Evolutionary conservation across 2,888 invertebrate genomes (phyloP).

Genomic region (Volucella zonaria): DNA sequence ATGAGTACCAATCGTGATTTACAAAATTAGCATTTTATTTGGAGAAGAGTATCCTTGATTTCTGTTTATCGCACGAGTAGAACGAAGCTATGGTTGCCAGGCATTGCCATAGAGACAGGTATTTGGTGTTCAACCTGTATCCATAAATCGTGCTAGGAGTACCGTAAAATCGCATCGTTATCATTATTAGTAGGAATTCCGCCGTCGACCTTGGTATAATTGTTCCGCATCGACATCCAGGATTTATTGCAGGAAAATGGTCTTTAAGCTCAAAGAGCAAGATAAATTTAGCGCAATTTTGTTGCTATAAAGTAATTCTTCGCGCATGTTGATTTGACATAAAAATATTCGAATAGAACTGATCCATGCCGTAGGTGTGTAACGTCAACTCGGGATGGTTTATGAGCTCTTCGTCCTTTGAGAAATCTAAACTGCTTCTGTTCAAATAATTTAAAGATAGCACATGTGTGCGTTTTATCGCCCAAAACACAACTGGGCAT

Average conservation of each 20-base stretch:
- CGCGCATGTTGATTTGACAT: constrained; percentile 21
- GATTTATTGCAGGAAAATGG: constrained; percentile 7
- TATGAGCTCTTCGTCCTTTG: constrained; percentile 36
- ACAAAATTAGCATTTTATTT: constrained; percentile 54
- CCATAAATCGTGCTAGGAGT: neutral
- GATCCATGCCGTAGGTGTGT: constrained; percentile 20
- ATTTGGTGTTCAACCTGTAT: neutral
- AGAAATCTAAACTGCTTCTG: constrained; percentile 16
- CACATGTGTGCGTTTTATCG: constrained; percentile 51
- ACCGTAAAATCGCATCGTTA: neutral
- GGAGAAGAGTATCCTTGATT: constrained; percentile 21
- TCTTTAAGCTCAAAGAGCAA: neutral
- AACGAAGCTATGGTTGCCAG: neutral
- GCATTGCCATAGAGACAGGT: neutral
- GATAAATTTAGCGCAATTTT: neutral
- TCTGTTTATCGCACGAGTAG: constrained; percentile 29
- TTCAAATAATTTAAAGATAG: constrained; percentile 51
- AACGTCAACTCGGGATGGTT: constrained; percentile 43
- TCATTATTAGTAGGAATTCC: neutral
- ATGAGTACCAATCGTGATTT: constrained; percentile 45
- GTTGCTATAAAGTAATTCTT: constrained; percentile 13
- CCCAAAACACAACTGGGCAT: neutral
- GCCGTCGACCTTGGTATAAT: constrained; percentile 3
- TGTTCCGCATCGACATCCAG: neutral
- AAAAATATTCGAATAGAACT: neutral